phyloP scores from a whole-genome alignment of 2,113 vertebrate species.

The Asarcornis scutulata region DNA sequence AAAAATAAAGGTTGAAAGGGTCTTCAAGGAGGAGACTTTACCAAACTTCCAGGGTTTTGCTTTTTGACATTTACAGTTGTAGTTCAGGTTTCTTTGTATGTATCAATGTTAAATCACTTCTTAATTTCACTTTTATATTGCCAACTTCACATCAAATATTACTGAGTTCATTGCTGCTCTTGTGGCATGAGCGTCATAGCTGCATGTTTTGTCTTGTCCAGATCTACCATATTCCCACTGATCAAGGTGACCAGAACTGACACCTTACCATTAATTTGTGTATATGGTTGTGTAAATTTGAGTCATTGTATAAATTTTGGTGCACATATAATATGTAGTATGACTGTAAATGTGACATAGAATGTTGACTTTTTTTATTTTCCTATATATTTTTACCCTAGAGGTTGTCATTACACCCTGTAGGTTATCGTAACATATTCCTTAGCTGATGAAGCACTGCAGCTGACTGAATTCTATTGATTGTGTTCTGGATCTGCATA shows the following conservation, averaged over 20 bases:
- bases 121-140: not conserved
- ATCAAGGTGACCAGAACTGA: not conserved
- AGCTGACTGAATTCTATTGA: not conserved
- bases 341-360: not conserved
- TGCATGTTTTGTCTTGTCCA: not conserved
- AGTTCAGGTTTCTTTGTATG: not conserved
- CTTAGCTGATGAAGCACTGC: not conserved
- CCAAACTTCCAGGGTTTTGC: not conserved
- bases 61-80: not conserved
- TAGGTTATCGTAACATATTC: not conserved
- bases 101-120: not conserved
- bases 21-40: not conserved
- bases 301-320: not conserved
- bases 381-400: not conserved
- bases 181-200: not conserved
- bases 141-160: not conserved
- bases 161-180: not conserved
- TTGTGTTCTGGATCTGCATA: not conserved
- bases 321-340: not conserved
- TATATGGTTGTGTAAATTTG: not conserved
- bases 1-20: not conserved
- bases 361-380: not conserved
- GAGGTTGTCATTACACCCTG: not conserved
- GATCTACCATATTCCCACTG: not conserved
- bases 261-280: not conserved